These are phyloP conservation scores for Drosophila percnosoma DNA, from an alignment of 2,888 invertebrate genomes.

Conservation along the genomic window DNA sequence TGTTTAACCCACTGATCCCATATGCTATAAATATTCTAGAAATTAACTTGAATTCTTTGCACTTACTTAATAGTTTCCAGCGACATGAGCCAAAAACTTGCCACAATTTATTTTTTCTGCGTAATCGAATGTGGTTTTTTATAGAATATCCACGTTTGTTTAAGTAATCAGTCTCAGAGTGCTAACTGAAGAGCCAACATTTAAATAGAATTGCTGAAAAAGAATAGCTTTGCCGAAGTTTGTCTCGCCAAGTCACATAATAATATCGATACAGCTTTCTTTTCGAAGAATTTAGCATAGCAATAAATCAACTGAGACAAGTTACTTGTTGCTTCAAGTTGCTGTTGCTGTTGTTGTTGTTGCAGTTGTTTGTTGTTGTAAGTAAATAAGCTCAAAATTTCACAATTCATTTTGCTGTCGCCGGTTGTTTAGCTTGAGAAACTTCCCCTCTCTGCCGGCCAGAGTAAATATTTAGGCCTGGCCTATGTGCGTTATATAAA, in stretches of 20 bases:
- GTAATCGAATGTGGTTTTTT: neutral
- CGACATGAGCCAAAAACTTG: neutral
- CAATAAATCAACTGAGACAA: slow-evolving; percentile 44
- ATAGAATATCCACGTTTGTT: neutral
- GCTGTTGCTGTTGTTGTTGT: slow-evolving; percentile 1
- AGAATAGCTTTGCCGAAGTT: neutral
- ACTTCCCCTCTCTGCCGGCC: neutral
- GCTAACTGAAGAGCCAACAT: neutral
- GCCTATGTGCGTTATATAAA: slow-evolving; percentile 47
- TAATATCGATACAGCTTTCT: slow-evolving; percentile 30
- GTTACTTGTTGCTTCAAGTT: slow-evolving; percentile 18
- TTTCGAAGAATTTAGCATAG: slow-evolving; percentile 51
- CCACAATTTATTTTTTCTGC: too few species aligned
- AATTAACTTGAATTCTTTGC: neutral
- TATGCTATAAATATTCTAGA: neutral
- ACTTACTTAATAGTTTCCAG: neutral
- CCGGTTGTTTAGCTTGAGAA: slow-evolving; percentile 54
- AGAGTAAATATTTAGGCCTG: slow-evolving; percentile 12
- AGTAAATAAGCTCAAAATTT: slow-evolving; percentile 64
- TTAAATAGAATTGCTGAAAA: neutral
- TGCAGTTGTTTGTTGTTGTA: slow-evolving; percentile 5
- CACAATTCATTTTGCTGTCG: slow-evolving; percentile 52
- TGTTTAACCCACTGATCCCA: neutral
- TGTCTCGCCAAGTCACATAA: neutral
- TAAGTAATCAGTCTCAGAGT: neutral